Evolutionary conservation across 2,888 invertebrate species (phyloP).

Genomic region (Rhaphigaster nebulosa): DNA sequence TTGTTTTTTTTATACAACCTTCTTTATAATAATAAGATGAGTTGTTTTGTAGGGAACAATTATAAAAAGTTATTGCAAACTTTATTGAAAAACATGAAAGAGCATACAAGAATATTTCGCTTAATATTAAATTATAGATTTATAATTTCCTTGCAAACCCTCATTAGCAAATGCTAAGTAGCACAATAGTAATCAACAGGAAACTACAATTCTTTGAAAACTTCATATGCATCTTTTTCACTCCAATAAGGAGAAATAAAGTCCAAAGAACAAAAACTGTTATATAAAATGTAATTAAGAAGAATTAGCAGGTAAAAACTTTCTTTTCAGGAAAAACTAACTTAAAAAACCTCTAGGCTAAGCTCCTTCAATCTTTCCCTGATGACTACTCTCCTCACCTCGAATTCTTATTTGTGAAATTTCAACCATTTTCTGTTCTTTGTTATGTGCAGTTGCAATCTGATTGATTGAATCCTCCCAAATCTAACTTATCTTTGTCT

Average conservation of each 20-base stretch:
- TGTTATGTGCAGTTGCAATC: too few relatives aligned
- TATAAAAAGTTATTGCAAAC: too few relatives aligned
- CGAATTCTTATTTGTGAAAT: not conserved
- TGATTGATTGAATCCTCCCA: too few relatives aligned
- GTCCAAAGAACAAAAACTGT: too few relatives aligned
- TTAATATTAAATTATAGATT: not conserved
- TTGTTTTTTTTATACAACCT: too few relatives aligned
- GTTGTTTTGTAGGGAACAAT: too few relatives aligned
- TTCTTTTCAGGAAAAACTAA: not conserved
- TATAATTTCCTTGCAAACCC: not conserved
- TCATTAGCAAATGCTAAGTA: not conserved
- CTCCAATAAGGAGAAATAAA: too few relatives aligned
- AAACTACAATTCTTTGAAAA: not conserved
- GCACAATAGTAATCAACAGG: not conserved
- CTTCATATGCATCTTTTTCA: not conserved
- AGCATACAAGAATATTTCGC: not conserved
- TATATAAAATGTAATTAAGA: not conserved
- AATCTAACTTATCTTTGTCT: not conserved
- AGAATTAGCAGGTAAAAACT: not conserved
- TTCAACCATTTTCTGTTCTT: not conserved
- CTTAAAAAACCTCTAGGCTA: not conserved
- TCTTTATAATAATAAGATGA: too few relatives aligned
- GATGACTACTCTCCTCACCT: not conserved
- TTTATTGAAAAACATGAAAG: not conserved
- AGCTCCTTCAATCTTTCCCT: not conserved